Evolutionary conservation across 2,113 vertebrate species (phyloP), one percentile per base, ranked within the genome.

Genomic region (Lepus timidus): DNA sequence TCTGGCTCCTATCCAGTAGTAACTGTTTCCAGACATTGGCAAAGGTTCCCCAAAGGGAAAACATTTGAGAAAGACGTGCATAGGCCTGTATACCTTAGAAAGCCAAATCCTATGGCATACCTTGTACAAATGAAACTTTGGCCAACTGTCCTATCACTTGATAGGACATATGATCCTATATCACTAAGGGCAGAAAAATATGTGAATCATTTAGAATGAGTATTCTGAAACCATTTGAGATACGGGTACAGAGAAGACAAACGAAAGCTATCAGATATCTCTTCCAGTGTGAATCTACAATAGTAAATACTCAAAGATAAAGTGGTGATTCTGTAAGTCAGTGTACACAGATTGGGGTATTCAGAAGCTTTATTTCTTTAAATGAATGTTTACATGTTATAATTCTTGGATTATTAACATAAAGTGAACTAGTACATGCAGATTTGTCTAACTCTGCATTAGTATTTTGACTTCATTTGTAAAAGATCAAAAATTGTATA

Each of bases 391-490:
- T 70, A 88, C 90, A 95, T 88, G 36, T 89, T 91, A 58, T 68
- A 39, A n/a, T 76, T 68, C 49, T 52, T 61, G 36, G 64, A 49
- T 82, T 95, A 90, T 22, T 74, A 68, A 88, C 95, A 64, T 19
- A 36, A 75, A 70, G n/a, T 58, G 20, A 94, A 80, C 79, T 80
- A 95, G 73, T 14, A 78, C 55, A 64, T 61, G 82, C 29, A 76
- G 84, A 88, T 95, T 93, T 91, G n/a, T 80, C 79, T 91, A 90
- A 73, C 39, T 92, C 61, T 73, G 75, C 62, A 93, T 74, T 89
- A 73, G 92, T 95, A 93, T 95, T 96, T 93, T 95, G 76, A 75
- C 65, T 92, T 85, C 71, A 65, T 78, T 83, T 95, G 81, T 74
- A 44, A 93, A 94, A 82, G 39, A 93, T 89, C 31, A 90, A 90